phyloP scores from a whole-genome alignment of 2,113 vertebrate genomes.

The Myodes glareolus region DNA sequence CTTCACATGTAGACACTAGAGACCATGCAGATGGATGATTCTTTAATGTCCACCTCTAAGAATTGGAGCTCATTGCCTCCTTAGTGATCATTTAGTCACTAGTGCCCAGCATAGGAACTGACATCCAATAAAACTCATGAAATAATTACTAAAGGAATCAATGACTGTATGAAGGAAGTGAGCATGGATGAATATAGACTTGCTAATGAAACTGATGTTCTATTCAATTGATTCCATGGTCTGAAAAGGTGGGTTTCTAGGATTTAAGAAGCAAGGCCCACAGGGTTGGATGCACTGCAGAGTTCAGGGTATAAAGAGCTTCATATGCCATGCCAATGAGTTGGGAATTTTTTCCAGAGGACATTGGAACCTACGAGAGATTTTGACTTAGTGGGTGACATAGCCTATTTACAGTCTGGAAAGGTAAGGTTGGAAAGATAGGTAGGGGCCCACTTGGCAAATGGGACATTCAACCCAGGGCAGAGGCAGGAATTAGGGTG shows the following conservation, averaged over 20 bases:
- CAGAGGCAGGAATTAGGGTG: background rate
- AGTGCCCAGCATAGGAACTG: background rate
- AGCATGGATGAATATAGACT: background rate
- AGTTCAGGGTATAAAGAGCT: background rate
- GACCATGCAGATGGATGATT: background rate
- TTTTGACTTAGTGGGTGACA: background rate
- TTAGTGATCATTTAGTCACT: background rate
- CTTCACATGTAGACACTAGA: background rate
- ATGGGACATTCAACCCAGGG: background rate
- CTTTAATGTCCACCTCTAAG: background rate
- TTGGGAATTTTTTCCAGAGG: background rate
- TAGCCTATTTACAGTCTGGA: slow-evolving; percentile 2
- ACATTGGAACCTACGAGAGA: background rate
- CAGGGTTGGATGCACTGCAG: background rate
- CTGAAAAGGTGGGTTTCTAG: background rate
- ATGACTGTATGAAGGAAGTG: background rate
- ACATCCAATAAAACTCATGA: background rate
- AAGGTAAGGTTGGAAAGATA: background rate
- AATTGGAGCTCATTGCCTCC: background rate
- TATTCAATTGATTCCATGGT: background rate
- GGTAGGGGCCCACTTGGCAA: background rate
- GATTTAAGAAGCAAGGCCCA: background rate
- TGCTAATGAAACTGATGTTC: background rate
- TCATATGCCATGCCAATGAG: background rate
- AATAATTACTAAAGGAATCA: slow-evolving; percentile 7